phyloP scores from a whole-genome alignment of 2,113 vertebrate species.

The Erpornis zantholeuca region DNA sequence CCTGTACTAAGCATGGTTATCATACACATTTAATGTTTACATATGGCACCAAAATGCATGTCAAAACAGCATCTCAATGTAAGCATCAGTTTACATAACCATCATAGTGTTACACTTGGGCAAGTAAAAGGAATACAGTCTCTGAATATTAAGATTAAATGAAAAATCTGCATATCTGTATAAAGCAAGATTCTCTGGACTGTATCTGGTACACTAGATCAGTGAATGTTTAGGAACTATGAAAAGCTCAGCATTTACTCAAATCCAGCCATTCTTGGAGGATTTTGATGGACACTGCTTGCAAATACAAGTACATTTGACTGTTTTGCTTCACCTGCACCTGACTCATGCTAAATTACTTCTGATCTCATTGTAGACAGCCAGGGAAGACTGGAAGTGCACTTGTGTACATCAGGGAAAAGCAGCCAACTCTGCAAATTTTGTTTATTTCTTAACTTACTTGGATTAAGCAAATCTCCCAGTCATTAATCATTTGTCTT shows the following conservation, averaged over 20 bases:
- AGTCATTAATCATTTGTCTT: not conserved
- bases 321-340: not conserved
- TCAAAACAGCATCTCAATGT: not conserved
- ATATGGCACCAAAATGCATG: not conserved
- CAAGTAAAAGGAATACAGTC: not conserved
- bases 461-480: not conserved
- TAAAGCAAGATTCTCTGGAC: not conserved
- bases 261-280: not conserved
- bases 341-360: not conserved
- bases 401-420: not conserved
- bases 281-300: not conserved
- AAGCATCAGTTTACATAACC: slow-evolving; percentile 2
- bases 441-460: not conserved
- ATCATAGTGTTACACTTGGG: not conserved
- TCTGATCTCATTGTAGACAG: not conserved
- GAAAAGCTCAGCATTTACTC: not conserved
- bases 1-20: not conserved
- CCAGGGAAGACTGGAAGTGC: not conserved
- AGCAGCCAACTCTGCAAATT: not conserved
- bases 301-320: not conserved
- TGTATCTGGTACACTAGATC: not conserved
- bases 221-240: not conserved
- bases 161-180: not conserved
- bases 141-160: not conserved
- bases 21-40: not conserved